Evolutionary conservation across 2,888 invertebrate genomes (phyloP), one percentile per base, ranked within the genome.

Genomic region (Ichneumoninae sp.): DNA sequence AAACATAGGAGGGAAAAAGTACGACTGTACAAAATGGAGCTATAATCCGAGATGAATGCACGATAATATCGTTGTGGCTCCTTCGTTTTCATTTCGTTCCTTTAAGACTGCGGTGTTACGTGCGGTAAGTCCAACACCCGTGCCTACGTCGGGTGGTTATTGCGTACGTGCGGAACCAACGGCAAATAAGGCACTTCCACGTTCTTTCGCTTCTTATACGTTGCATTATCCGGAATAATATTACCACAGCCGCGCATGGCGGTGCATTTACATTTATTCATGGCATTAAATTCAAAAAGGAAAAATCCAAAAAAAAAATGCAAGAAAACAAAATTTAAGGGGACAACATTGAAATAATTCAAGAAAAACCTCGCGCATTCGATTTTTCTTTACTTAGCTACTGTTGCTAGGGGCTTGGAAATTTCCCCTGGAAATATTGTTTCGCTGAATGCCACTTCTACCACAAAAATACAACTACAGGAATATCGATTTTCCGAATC

Each of bases 81-180:
- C 47, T 76, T 76, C 66, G 66, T 65, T 76, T 65, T 76, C 57
- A 65, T 65, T 76, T 65, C 50, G 50, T 54, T 71, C 50, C 16
- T 71, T 50, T 26, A 33, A 63, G 63, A 63, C 47, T n/a, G 66
- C 66, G 66, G 26, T 40, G 66, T 66, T 66, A 66, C 66, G 66
- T 66, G 66, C 66, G 10, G 16, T 36, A 66, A 22, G 26, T 30
- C 7, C n/a, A 30, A 36, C 40, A 66, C 44, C 19, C 10, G 66
- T 13, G 66, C 66, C 66, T 66, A 40, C 40, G 10, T 40, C 66
- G 40, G 30, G 40, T 66, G 66, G 66, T 66, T 66, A 66, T 66
- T 66, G 40, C 66, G 66, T n/a, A 66, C 66, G 40, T 66, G 66
- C 66, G 8, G 40, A 66, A 36, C 40, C 66, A 66, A 40, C 36